Base-by-base conservation (phyloP, 2,888 invertebrate species). In the Cheilosia soror region DNA sequence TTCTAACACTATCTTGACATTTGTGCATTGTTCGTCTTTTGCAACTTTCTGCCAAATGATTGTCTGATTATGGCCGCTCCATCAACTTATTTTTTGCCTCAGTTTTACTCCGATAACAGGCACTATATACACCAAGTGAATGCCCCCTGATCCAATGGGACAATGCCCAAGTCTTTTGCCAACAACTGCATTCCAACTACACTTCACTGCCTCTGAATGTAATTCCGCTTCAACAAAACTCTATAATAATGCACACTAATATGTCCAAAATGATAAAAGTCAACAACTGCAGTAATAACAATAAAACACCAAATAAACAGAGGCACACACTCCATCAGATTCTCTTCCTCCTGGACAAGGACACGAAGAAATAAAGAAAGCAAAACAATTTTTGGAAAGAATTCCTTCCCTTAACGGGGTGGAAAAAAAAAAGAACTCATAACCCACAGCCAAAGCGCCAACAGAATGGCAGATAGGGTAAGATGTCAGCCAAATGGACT, bases 271-370 rank as follows among this genome's bases (percentile, higher is more conserved):
- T 85, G 81, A 81, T 81, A 85, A 85, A 85, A 85, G 85, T 81
- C 85, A 85, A 81, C 85, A 85, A 85, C 85, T 85, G 85, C 85
- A 85, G 85, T 85, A 85, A 85, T 85, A 85, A 85, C 81, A 85
- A 85, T 85, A 85, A 85, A 85, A 85, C 85, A 85, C 85, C 72
- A 85, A 76, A 85, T 81, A 85, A 85, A 81, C 85, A 81, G 65
- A 81, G 65, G 76, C 76, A 81, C 81, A 81, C 81, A 72, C 81
- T 85, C 71, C 60, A 68, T 80, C 80, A 69, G 51, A 29, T 20
- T 49, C 27, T 29, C 63, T 6, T n/a, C 11, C 49, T 49, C 71
- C 37, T 47, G 29, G 29, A 13, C 11, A 15, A 27, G 7, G 7
- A 51, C 27, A 44, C 11, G 53, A 57, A 37, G 51, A 31, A 33